Conservation (phyloP, 2,797 vertebrate species). For the Alauda arvensis region DNA sequence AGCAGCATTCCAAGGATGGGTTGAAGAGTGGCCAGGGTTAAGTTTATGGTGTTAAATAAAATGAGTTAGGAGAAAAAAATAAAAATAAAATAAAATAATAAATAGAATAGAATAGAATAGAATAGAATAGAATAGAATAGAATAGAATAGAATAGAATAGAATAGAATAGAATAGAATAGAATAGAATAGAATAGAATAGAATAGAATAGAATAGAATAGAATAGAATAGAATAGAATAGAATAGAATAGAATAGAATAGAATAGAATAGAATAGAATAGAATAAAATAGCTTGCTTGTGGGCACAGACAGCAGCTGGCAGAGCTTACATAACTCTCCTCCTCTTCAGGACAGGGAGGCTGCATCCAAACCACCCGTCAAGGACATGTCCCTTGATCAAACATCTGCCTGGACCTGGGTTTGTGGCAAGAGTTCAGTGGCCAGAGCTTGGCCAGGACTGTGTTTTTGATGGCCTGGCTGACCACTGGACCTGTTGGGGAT, state of each 20-base stretch:
- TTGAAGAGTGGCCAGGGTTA: neutral
- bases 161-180: neutral
- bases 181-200: neutral
- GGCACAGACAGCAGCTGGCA: neutral
- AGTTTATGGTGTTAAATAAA: neutral
- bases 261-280: neutral
- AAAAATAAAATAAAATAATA: neutral
- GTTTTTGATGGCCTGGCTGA: neutral
- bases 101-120: neutral
- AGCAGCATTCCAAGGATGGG: neutral
- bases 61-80: neutral
- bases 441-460: neutral
- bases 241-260: neutral
- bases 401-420: neutral
- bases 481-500: accelerated
- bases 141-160: neutral
- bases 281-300: neutral
- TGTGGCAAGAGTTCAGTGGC: neutral
- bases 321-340: neutral
- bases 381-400: accelerated
- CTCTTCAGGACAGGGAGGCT: neutral
- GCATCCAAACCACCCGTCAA: neutral
- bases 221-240: neutral
- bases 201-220: neutral
- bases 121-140: neutral